Conservation (phyloP, 2,797 vertebrate species). For the Cirrhinus molitorella region DNA sequence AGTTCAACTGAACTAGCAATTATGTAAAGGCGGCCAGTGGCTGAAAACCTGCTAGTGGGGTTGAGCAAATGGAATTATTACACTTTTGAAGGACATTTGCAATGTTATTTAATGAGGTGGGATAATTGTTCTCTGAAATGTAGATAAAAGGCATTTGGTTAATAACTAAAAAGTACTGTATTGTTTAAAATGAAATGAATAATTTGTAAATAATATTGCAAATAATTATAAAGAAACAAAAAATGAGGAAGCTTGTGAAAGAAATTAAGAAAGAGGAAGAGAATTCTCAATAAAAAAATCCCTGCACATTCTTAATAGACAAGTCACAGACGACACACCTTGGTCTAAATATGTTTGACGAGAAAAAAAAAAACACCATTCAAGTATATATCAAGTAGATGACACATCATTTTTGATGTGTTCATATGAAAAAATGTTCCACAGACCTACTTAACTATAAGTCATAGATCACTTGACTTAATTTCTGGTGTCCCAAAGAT, state of each 20-base stretch:
- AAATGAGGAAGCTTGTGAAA: not conserved
- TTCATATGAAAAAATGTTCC: not conserved
- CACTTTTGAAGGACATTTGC: not conserved
- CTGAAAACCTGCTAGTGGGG: not conserved
- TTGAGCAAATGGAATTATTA: not conserved
- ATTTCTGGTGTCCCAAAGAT: not conserved
- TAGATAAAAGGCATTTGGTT: not conserved
- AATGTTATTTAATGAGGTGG: not conserved
- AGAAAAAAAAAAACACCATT: not conserved
- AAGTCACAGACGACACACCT: not conserved
- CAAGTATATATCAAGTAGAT: not conserved
- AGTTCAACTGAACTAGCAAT: not conserved
- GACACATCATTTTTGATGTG: slow-evolving; percentile 1
- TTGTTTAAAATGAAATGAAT: not conserved
- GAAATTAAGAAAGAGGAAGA: not conserved
- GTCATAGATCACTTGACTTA: not conserved
- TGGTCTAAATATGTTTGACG: no score
- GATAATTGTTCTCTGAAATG: not conserved
- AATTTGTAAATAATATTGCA: not conserved
- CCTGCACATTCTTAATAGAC: not conserved
- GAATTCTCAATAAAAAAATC: not conserved
- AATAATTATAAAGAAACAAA: not conserved
- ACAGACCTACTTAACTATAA: not conserved
- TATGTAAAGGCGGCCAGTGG: not conserved
- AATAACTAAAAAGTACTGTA: not conserved